A percentile compares a stretch with the other conserved stretches of the same genome.
Conservation (phyloP, 2,888 invertebrate species). For the Parnassius orleans region DNA sequence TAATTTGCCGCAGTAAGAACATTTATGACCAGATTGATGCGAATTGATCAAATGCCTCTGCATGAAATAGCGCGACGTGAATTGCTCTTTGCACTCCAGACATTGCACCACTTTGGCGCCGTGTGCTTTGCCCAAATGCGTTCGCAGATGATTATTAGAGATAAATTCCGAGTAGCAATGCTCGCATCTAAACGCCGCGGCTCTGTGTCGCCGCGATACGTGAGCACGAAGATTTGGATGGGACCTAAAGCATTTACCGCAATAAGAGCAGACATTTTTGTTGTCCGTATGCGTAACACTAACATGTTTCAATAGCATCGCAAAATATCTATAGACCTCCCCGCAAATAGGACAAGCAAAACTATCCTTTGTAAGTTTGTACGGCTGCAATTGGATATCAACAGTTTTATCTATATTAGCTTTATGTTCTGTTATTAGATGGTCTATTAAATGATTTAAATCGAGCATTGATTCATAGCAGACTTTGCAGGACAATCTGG, state of each 20-base stretch:
- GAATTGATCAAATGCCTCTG: constrained; percentile 51
- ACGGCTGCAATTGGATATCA: constrained; percentile 47
- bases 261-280: constrained; percentile 57
- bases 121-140: constrained; percentile 54
- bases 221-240: constrained; percentile 58
- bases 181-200: constrained; percentile 45
- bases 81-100: constrained; percentile 54
- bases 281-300: constrained; percentile 54
- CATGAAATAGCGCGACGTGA: constrained; percentile 54
- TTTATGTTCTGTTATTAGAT: constrained; percentile 50
- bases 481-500: constrained; percentile 52
- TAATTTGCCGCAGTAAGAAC: constrained; percentile 52
- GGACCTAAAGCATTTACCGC: constrained; percentile 56
- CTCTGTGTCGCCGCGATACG: constrained; percentile 48
- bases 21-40: constrained; percentile 58
- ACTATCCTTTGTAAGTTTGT: constrained; percentile 52
- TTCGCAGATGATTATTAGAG: constrained; percentile 43
- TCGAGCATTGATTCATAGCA: constrained; percentile 46
- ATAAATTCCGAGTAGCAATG: constrained; percentile 47
- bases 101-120: constrained; percentile 53
- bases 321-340: constrained; percentile 52
- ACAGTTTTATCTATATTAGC: constrained; percentile 45
- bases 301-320: constrained; percentile 53
- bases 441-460: constrained; percentile 46
- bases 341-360: constrained; percentile 57